Percentiles rank a stretch among this genome's conserved stretches.
Evolutionary conservation across 1,140 invertebrate species (phyloP).

Genomic region (Heliconius himera): DNA sequence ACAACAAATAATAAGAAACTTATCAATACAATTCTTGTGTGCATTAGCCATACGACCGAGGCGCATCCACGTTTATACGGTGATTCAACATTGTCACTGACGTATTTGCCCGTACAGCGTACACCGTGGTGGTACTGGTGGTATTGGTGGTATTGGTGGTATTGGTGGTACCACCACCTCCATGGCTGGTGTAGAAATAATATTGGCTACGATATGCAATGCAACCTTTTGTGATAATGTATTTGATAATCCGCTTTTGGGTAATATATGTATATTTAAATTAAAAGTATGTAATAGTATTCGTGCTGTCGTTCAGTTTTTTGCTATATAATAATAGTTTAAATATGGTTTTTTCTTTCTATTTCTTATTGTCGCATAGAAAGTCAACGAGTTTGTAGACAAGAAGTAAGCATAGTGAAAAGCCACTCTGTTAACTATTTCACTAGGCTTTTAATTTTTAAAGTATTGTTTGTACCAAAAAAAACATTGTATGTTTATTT

Average conservation of each 20-base stretch:
- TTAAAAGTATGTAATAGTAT: no score
- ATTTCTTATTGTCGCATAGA: no score
- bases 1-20: neutral
- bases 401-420: no score
- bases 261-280: conserved; percentile 26
- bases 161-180: conserved; percentile 19
- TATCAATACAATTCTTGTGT: conserved; percentile 42
- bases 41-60: conserved; percentile 47
- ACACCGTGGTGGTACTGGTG: conserved; percentile 30
- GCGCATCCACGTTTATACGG: conserved; percentile 50
- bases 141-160: no score
- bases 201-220: conserved; percentile 72
- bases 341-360: neutral
- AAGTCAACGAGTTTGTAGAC: no score
- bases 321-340: no score
- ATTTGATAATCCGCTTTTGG: conserved; percentile 53
- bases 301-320: no score
- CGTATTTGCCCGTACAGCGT: conserved; percentile 41
- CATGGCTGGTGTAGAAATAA: conserved; percentile 69
- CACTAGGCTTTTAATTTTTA: no score
- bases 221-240: conserved; percentile 61
- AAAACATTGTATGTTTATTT: conserved; percentile 26
- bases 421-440: no score
- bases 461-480: neutral
- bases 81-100: conserved; percentile 40